Percentiles rank a stretch among this genome's conserved stretches.
Evolutionary conservation across 2,113 vertebrate species (phyloP).

Genomic region (Forbesichthys agassizii): DNA sequence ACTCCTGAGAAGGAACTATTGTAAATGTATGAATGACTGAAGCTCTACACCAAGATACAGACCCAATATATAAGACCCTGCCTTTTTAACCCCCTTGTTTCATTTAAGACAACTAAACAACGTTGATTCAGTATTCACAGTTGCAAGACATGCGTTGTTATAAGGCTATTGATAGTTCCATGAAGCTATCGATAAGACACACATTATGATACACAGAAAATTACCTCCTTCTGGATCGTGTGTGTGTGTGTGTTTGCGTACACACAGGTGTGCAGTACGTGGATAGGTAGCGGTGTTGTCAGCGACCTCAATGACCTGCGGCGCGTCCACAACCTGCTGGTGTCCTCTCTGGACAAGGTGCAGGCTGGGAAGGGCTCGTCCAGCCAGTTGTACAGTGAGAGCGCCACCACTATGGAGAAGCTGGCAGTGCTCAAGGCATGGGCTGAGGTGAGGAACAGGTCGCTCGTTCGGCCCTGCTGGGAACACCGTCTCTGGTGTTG

Average conservation of each 20-base stretch:
- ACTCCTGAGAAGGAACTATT: too few species aligned
- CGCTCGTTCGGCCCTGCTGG: neutral
- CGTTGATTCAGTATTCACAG: too few species aligned
- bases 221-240: neutral
- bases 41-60: too few species aligned
- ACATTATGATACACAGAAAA: too few species aligned
- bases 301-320: conserved; percentile 97
- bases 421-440: conserved; percentile 95
- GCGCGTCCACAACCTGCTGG: conserved; percentile 94
- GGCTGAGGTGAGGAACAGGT: conserved; percentile 86
- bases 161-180: too few species aligned
- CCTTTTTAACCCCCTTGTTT: too few species aligned
- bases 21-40: too few species aligned
- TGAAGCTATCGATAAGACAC: too few species aligned
- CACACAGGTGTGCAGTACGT: conserved; percentile 91
- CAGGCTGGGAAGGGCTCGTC: conserved; percentile 92
- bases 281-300: conserved; percentile 98
- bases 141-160: too few species aligned
- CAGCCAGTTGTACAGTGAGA: conserved; percentile 96
- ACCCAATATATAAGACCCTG: too few species aligned
- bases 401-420: conserved; percentile 97
- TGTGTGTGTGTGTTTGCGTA: conserved; percentile 3
- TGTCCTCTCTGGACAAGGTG: conserved; percentile 96
- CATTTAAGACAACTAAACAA: too few species aligned
- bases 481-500: too few species aligned